These are phyloP conservation scores for Cepaea nemoralis DNA, from an alignment of 1,140 invertebrate species.

Conservation along the genomic window DNA sequence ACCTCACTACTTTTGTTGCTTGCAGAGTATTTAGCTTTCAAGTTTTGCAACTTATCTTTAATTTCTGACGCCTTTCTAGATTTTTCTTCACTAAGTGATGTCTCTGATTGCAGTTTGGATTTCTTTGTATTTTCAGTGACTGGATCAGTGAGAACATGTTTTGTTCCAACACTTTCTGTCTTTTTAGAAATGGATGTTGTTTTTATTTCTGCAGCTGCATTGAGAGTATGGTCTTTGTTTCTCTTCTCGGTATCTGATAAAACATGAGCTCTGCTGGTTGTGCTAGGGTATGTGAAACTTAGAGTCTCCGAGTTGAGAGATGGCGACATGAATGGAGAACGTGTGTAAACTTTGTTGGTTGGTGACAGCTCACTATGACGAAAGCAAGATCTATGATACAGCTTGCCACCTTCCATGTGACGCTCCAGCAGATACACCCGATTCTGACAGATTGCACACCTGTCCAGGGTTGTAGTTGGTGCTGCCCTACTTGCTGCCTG, in stretches of 20 bases:
- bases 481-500: background rate
- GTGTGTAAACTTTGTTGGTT: slow-evolving; percentile 57
- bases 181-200: background rate
- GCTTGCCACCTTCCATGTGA: slow-evolving; percentile 82
- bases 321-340: slow-evolving; percentile 43
- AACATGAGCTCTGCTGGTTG: slow-evolving; percentile 9
- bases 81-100: background rate
- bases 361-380: slow-evolving; percentile 64
- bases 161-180: background rate
- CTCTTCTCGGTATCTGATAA: background rate
- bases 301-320: slow-evolving; percentile 39
- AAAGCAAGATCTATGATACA: slow-evolving; percentile 93
- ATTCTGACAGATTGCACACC: slow-evolving; percentile 84
- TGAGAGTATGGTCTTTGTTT: background rate
- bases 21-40: slow-evolving; percentile 17
- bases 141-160: slow-evolving; percentile 16
- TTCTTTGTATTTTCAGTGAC: slow-evolving; percentile 27
- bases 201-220: background rate
- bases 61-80: background rate
- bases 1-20: background rate
- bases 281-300: slow-evolving; percentile 32
- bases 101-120: slow-evolving; percentile 21
- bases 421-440: slow-evolving; percentile 93
- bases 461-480: slow-evolving; percentile 73
- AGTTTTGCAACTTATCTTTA: slow-evolving; percentile 12